Base-by-base conservation (phyloP, 2,797 vertebrate species). In the Acrocephalus scirpaceus region DNA sequence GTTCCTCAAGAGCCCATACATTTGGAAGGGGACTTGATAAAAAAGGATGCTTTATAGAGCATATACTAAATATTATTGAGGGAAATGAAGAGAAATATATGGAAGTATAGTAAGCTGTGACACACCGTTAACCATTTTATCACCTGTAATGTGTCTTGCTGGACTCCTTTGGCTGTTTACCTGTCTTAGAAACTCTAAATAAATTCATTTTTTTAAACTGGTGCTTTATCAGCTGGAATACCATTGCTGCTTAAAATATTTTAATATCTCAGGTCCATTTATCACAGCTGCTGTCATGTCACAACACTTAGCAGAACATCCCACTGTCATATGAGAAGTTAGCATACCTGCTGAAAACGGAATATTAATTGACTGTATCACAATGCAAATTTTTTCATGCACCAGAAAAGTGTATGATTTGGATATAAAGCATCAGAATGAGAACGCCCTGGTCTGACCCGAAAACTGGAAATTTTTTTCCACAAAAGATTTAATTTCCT, bases 41-140 rank as follows among this genome's bases (percentile, higher is more conserved):
- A 88, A 95, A 76, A 82, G n/a, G 19, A 48, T 80, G 61, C 11
- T 90, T 95, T 95, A 93, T 80, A 92, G 60, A 73, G 16, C 72
- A 80, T 73, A 90, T 54, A 76, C 65, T 90, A 92, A 95, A 94
- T 93, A 95, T 91, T 95, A 92, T 61, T 77, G 69, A 78, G 44
- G 36, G 61, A 95, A 94, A 95, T 87, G 57, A 94, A 96, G 58
- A 75, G 42, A 93, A 93, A 86, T 92, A 92, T 88, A 90, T 87
- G 50, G 60, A 92, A 86, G 36, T 29, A 89, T 29, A 80, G 77
- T 47, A 83, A 73, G 69, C 56, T 87, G 69, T 80, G 83, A 92
- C 92, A 95, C 72, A 87, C n/a, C 1, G 0, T 95, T 96, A 91
- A 90, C 70, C 20, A 66, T 90, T 96, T 95, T 93, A 92, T 93